Evolutionary conservation across 2,797 vertebrate species (phyloP).

Genomic region (Gymnodraco acuticeps): DNA sequence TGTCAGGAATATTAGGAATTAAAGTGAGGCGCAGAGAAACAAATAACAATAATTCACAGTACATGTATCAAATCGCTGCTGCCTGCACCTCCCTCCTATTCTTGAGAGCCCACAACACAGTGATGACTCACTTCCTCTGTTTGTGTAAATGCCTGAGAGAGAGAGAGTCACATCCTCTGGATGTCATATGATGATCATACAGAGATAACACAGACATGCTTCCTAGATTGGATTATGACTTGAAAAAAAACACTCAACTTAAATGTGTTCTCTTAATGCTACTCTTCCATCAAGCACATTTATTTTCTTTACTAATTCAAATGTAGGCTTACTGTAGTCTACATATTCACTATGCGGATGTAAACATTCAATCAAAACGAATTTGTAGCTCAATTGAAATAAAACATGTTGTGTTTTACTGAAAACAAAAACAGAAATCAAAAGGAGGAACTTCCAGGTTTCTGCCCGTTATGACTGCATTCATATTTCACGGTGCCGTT

Average conservation of each 20-base stretch:
- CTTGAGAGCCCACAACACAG: constrained; percentile 33
- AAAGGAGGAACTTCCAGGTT: not conserved
- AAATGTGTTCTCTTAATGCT: not conserved
- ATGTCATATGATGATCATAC: constrained; percentile 3
- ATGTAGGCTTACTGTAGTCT: not conserved
- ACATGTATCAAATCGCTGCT: not conserved
- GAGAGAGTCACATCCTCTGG: not conserved
- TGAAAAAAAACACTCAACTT: not conserved
- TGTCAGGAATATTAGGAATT: not conserved
- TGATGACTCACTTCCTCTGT: constrained; percentile 49
- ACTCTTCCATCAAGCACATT: not conserved
- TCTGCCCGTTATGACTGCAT: not conserved
- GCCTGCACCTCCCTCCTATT: constrained; percentile 20
- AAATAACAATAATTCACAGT: not conserved
- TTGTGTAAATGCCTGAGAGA: not conserved
- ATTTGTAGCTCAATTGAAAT: not conserved
- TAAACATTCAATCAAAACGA: not conserved
- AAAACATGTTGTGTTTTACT: not conserved
- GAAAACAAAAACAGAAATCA: not conserved
- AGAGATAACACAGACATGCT: not conserved
- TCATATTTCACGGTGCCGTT: not conserved
- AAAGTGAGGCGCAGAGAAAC: not conserved
- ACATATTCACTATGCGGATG: not conserved
- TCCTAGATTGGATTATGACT: not conserved
- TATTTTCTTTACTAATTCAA: not conserved